These are phyloP conservation scores for Calliscelio sp. DNA, from an alignment of 2,888 invertebrate genomes.

Conservation along the genomic window DNA sequence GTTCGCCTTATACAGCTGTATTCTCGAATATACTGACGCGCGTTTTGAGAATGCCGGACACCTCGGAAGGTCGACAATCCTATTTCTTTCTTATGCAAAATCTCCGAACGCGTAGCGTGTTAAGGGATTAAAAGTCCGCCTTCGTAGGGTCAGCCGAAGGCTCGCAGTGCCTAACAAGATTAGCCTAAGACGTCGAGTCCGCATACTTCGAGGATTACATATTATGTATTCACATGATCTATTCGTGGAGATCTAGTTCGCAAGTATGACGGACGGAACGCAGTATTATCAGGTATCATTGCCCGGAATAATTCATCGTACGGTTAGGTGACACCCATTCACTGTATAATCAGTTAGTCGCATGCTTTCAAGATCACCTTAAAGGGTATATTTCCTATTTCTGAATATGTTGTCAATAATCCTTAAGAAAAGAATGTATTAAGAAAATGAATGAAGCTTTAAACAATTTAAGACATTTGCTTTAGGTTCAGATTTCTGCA, in stretches of 20 bases:
- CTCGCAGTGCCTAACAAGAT: constrained; percentile 85
- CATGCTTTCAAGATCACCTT: constrained; percentile 25
- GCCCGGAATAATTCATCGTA: constrained; percentile 45
- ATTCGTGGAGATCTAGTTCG: constrained; percentile 79
- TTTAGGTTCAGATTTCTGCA: too few relatives aligned
- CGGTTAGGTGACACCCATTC: constrained; percentile 38
- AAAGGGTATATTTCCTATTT: neutral
- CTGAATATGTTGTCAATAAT: too few relatives aligned
- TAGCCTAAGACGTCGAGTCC: constrained; percentile 85
- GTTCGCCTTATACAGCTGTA: constrained; percentile 11
- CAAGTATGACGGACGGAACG: constrained; percentile 71
- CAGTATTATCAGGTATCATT: constrained; percentile 65
- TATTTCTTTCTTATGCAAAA: constrained; percentile 85
- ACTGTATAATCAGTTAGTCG: constrained; percentile 9
- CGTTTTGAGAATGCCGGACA: constrained; percentile 64
- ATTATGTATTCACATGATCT: constrained; percentile 85
- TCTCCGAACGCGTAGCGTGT: constrained; percentile 80
- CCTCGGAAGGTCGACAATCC: constrained; percentile 78
- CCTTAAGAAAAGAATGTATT: too few relatives aligned
- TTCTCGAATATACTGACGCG: constrained; percentile 32
- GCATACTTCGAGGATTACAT: constrained; percentile 85
- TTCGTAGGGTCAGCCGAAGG: constrained; percentile 83
- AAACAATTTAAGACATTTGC: too few relatives aligned
- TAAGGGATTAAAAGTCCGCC: constrained; percentile 84
- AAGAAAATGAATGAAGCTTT: too few relatives aligned